A percentile compares a stretch with the other conserved stretches of the same genome.
phyloP scores from a whole-genome alignment of 1,140 invertebrate genomes.

The Solenopsis invicta region DNA sequence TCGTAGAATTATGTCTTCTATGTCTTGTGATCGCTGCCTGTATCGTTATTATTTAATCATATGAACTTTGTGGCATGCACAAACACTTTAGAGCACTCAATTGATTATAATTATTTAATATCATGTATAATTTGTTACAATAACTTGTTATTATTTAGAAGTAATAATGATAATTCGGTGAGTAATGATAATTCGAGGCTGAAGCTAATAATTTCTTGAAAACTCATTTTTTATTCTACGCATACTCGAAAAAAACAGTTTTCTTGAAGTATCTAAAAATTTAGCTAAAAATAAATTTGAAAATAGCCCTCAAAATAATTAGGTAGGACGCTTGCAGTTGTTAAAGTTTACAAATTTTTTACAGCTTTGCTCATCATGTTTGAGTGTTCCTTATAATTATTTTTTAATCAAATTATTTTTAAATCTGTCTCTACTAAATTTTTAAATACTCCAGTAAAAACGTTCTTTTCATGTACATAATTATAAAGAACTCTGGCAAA shows the following conservation, averaged over 20 bases:
- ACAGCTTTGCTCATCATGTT: no score
- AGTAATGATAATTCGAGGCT: not conserved
- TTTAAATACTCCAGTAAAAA: no score
- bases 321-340: no score
- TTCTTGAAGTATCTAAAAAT: no score
- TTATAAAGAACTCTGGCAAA: no score
- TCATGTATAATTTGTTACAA: not conserved
- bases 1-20: not conserved
- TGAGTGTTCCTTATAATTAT: no score
- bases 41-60: not conserved
- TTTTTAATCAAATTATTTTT: no score
- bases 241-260: not conserved
- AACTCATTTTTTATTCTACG: not conserved
- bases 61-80: not conserved
- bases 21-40: not conserved
- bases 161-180: not conserved
- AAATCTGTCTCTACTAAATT: no score
- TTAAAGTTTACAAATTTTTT: no score
- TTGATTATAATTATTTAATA: not conserved
- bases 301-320: no score
- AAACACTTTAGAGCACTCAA: not conserved
- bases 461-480: no score
- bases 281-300: no score
- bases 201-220: constrained; percentile 5
- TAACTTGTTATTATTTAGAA: not conserved